phyloP scores from a whole-genome alignment of 53 echinoderm and acorn worm species.

The Zoroaster sp. region DNA sequence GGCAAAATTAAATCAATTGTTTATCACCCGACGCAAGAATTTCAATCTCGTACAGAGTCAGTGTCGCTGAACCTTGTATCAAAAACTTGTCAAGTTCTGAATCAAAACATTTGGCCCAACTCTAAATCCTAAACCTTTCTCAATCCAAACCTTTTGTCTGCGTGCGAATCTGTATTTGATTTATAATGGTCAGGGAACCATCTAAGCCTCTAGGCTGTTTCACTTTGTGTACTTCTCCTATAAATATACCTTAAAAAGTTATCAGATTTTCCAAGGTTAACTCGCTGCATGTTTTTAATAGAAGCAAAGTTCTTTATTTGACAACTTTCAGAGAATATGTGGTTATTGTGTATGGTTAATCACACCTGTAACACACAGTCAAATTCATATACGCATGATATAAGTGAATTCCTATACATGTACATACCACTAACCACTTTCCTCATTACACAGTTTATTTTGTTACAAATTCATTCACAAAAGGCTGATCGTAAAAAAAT shows the following conservation, averaged over 20 bases:
- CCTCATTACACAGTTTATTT: neutral
- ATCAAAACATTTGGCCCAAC: neutral
- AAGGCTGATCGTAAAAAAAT: neutral
- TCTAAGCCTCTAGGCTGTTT: neutral
- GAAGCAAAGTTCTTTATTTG: too few relatives aligned
- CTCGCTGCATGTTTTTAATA: neutral
- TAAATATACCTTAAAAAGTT: neutral
- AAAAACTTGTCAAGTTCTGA: neutral
- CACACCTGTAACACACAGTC: neutral
- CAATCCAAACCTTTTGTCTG: neutral
- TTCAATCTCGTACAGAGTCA: neutral
- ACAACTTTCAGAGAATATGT: too few relatives aligned
- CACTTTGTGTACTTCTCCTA: neutral
- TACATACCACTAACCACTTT: neutral
- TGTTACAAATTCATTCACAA: neutral
- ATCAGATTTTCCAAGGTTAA: neutral
- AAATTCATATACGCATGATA: too few relatives aligned
- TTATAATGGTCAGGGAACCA: neutral
- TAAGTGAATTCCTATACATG: neutral
- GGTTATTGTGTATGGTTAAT: too few relatives aligned
- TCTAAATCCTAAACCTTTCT: too few relatives aligned
- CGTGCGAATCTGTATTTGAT: neutral
- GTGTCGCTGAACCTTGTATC: neutral
- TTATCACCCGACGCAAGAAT: too few relatives aligned
- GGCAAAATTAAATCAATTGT: too few relatives aligned